phyloP scores from a whole-genome alignment of 2,797 vertebrate genomes.

The Rhinophrynus dorsalis region DNA sequence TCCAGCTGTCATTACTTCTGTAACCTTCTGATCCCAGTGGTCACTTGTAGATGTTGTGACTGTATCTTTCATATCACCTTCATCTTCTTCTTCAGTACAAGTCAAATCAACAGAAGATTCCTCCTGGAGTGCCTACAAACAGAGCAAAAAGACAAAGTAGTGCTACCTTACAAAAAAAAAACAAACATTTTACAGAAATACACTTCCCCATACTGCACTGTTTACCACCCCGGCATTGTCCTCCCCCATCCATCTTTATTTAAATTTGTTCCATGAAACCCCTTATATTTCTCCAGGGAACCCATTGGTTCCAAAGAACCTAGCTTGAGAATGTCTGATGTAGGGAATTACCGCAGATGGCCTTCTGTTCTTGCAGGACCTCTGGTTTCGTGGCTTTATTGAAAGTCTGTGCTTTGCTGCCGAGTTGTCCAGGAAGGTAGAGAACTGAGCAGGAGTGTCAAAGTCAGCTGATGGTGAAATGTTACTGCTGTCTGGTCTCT shows the following conservation, averaged over 20 bases:
- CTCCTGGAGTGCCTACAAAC: slow-evolving; percentile 67
- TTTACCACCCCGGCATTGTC: too few relatives aligned
- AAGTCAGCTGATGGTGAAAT: slow-evolving; percentile 72
- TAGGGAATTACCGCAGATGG: slow-evolving; percentile 68
- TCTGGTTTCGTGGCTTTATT: slow-evolving; percentile 88
- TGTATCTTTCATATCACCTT: slow-evolving; percentile 54
- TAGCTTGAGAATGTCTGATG: too few relatives aligned
- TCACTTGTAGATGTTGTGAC: slow-evolving; percentile 49
- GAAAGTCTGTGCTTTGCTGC: slow-evolving; percentile 94
- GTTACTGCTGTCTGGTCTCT: slow-evolving; percentile 53
- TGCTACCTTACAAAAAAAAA: too few relatives aligned
- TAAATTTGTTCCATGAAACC: too few relatives aligned
- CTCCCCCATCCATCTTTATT: too few relatives aligned
- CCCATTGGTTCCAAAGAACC: too few relatives aligned
- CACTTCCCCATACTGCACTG: too few relatives aligned
- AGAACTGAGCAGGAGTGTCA: slow-evolving; percentile 72
- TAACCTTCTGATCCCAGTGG: slow-evolving; percentile 51
- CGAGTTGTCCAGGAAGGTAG: slow-evolving; percentile 84
- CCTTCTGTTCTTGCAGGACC: slow-evolving; percentile 77
- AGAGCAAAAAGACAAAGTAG: neutral
- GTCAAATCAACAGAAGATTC: slow-evolving; percentile 70
- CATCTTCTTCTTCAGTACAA: slow-evolving; percentile 65
- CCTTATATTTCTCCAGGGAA: too few relatives aligned
- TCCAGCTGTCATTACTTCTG: slow-evolving; percentile 42
- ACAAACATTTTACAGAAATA: too few relatives aligned